These are phyloP conservation scores for Ips nitidus DNA, from an alignment of 1,140 invertebrate genomes.

Conservation along the genomic window DNA sequence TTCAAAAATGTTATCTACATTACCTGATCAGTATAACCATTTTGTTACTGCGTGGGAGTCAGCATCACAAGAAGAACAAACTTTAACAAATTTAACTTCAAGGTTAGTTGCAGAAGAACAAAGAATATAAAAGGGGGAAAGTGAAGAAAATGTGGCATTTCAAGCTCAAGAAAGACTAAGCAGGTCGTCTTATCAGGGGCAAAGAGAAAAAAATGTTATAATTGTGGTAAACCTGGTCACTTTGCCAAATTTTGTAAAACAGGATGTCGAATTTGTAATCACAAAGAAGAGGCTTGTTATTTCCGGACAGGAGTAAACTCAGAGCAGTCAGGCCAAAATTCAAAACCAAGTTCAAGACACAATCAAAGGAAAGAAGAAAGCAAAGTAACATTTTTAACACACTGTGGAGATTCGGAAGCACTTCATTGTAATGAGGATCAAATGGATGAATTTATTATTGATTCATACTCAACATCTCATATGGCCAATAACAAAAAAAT, in stretches of 20 bases:
- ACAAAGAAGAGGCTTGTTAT: slow-evolving; percentile 14
- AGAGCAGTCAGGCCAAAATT: too few relatives aligned
- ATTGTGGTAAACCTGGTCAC: slow-evolving; percentile 8
- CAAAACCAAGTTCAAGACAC: too few relatives aligned
- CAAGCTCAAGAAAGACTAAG: neutral
- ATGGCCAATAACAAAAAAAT: too few relatives aligned
- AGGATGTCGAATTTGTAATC: slow-evolving; percentile 20
- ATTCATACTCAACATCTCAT: too few relatives aligned
- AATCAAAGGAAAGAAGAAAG: too few relatives aligned
- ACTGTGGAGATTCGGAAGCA: too few relatives aligned
- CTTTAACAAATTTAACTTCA: slow-evolving; percentile 11
- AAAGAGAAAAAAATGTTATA: slow-evolving; percentile 19
- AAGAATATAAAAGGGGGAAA: slow-evolving; percentile 9
- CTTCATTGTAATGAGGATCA: too few relatives aligned
- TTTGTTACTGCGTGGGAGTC: slow-evolving; percentile 27
- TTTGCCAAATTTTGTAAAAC: neutral
- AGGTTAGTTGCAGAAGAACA: slow-evolving; percentile 19
- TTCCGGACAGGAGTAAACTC: neutral
- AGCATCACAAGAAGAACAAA: neutral
- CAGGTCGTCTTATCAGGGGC: neutral
- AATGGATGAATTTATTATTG: too few relatives aligned
- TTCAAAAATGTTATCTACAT: slow-evolving; percentile 10
- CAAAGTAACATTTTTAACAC: too few relatives aligned
- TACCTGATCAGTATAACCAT: slow-evolving; percentile 12
- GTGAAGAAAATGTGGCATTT: slow-evolving; percentile 19